Base-by-base conservation (phyloP, 2,113 vertebrate genomes). In the Phrynosoma platyrhinos region DNA sequence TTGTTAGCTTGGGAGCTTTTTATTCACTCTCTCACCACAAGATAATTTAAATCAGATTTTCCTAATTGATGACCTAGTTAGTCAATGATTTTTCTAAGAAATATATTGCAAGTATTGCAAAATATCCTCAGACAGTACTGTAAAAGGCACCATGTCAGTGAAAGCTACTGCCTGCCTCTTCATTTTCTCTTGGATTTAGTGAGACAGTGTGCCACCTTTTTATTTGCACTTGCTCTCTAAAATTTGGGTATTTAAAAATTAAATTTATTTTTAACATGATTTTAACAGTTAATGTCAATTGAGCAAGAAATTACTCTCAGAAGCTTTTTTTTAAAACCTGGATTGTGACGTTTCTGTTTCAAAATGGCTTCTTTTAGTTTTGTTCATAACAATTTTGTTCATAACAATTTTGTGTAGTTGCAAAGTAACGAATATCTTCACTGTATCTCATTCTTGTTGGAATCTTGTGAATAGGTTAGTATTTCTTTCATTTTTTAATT, bases 171-270 rank as follows among this genome's bases (percentile, higher is more conserved):
- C 55, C 55, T 58, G 5, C 55, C 14, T 9, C 10, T 58, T 84
- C 89, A 91, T 87, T 91, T 82, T 91, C 89, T 90, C 88, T 95
- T 89, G 87, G 27, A 0, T 92, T 66, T 93, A 88, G 76, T 89
- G 81, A 82, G 86, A 82, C 92, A 32, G 52, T 72, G 79, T 80
- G 71, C 53, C 40, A 75, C 55, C 13, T 5, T 74, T 47, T 87
- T 78, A 88, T 79, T 12, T 84, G 58, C 32, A 30, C 66, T 21
- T 84, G 81, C 80, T 87, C 77, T 82, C 25, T 81, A 9, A 53
- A 81, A 42, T 90, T 79, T 27, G 77, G 87, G 64, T 91, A 55
- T 83, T 84, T 5, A 2, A 78, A 83, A 88, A 53, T 9, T 12
- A 80, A 32, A 55, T 21, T 25, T 9, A 0, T 91, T 93, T 91